Conservation (phyloP, 2,113 vertebrate species). For the Lepidothrix coronata region DNA sequence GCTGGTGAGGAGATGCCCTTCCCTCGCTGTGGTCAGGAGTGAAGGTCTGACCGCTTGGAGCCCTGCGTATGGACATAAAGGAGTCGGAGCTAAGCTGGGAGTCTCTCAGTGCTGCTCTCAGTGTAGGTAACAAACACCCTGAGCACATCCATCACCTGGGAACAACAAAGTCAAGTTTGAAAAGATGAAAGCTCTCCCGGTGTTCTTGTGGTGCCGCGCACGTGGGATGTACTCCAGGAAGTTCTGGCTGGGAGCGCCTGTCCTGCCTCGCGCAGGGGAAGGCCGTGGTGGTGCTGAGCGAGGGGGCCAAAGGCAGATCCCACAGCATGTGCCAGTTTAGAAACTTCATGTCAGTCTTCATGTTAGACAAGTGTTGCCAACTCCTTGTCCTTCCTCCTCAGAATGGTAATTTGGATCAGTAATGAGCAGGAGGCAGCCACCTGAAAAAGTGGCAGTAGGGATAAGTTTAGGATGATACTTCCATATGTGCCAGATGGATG, state of each 20-base stretch:
- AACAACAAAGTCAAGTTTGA: not conserved
- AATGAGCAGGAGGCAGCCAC: not conserved
- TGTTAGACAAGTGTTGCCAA: not conserved
- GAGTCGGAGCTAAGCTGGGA: accelerated
- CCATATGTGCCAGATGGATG: not conserved
- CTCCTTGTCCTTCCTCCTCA: not conserved
- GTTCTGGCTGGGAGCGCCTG: accelerated
- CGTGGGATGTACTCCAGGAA: not conserved
- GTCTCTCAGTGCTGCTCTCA: accelerated
- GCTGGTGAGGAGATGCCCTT: not conserved
- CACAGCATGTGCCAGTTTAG: not conserved
- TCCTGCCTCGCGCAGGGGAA: accelerated
- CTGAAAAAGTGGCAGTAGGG: not conserved
- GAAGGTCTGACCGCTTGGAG: not conserved
- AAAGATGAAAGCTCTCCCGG: not conserved
- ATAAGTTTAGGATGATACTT: not conserved
- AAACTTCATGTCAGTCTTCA: not conserved
- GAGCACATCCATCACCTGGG: accelerated
- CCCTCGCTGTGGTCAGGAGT: accelerated
- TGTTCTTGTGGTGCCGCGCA: not conserved
- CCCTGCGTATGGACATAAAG: accelerated
- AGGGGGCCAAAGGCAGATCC: not conserved
- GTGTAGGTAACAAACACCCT: too few relatives aligned
- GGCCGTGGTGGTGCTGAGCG: not conserved
- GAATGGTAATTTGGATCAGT: not conserved